Evolutionary conservation across 2,888 invertebrate genomes (phyloP), one percentile per base, ranked within the genome.

Genomic region (Bhutanitis thaidina): DNA sequence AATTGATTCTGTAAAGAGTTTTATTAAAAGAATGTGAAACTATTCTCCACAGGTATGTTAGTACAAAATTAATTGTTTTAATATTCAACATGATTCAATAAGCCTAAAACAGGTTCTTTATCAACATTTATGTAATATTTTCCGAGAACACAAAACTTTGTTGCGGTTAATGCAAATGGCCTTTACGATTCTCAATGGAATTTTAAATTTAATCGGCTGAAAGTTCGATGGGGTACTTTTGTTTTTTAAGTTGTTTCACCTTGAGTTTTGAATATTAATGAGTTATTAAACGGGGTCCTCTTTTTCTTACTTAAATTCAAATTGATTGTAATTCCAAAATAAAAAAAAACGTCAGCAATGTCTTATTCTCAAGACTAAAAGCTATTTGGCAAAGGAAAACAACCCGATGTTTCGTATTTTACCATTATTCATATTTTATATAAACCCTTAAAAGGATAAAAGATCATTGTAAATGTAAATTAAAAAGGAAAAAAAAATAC

Each of bases 211-310:
- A 37, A 51, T 41, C 40, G 14, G 16, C 20, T 14, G 29, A 20
- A 51, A 51, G 35, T 51, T 51, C 51, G 41, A 46, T 37, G 45
- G 36, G 16, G 20, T 35, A 51, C 46, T 45, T 39, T 16, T 50
- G 39, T 29, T 45, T 49, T 45, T 51, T 32, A 41, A 51, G 35
- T 40, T 45, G 13, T 51, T 46, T 46, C 20, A 39, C 38, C 38
- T 41, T 27, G 30, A 29, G 29, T 29, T 30, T 36, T 45, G 41
- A 46, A 41, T 51, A 50, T 44, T 45, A 45, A 51, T 29, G 14
- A 36, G 40, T 9, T 20, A 40, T 45, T 45, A 45, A 35, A 12
- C n/a, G 10, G 20, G 9, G 1, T 5, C 8, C 7, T 32, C 12
- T 12, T 25, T 37, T 47, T 10, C 5, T 34, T 30, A 13, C 8